Evolutionary conservation across 2,888 invertebrate genomes (phyloP), one percentile per base, ranked within the genome.

Genomic region (Sisyra terminalis): DNA sequence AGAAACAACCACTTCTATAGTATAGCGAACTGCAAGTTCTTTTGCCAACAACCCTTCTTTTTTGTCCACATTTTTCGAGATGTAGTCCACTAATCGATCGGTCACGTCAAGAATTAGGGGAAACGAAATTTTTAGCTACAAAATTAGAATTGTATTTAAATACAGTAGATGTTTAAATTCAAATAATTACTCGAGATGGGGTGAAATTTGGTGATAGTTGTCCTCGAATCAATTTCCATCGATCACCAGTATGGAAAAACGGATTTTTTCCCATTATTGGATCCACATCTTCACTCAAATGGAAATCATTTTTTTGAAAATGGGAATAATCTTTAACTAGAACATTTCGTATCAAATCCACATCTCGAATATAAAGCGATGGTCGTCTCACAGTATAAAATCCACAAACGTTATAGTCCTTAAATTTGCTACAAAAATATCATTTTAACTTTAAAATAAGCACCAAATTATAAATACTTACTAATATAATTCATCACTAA

Each of bases 261-360:
- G 59, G 57, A 50, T 58, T 56, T 10, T 46, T 43, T 0, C 47
- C 11, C 0, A 54, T 1, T 3, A 58, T 36, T 0, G 53, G 53
- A 39, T 59, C 58, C 1, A 46, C 0, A 0, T 50, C 15, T 2
- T 48, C 38, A 13, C 50, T 42, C 0, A 55, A 1, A 7, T 11
- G 16, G n/a, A 38, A 15, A 8, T 38, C 38, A n/a, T 38, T 38
- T 3, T 15, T 17, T 16, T 38, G 15, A 18, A 38, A 38, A 15
- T 15, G 10, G 11, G 38, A 38, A 15, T 16, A 38, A 10, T 38
- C 38, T 38, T 38, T 38, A 18, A 38, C 18, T 11, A 18, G 11
- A 17, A 38, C 15, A 17, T n/a, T 38, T 38, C 18, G 8, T 5
- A 38, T 38, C 11, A 38, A 18, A 8, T 38, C 38, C 18, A 18